phyloP scores from a whole-genome alignment of 2,888 invertebrate species.

The Idaea dimidiata region DNA sequence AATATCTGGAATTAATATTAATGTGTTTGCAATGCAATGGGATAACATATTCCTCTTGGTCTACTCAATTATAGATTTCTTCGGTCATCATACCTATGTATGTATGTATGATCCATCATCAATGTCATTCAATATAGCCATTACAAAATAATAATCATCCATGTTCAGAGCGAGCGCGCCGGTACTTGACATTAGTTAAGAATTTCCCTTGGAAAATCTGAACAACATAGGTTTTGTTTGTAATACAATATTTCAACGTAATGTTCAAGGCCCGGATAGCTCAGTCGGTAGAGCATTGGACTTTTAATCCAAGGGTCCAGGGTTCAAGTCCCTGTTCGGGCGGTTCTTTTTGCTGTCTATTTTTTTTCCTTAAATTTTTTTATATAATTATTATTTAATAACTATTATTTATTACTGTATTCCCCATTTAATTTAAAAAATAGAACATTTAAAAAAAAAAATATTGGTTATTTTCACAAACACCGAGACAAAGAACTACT shows the following conservation, averaged over 20 bases:
- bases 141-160: no score
- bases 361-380: background rate
- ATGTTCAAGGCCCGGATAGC: constrained; percentile 81
- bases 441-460: constrained; percentile 13
- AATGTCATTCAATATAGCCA: no score
- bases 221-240: background rate
- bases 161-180: no score
- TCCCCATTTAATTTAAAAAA: constrained; percentile 4
- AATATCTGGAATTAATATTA: no score
- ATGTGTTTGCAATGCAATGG: no score
- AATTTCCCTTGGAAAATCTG: no score
- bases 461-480: constrained; percentile 10
- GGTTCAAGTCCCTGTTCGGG: constrained; percentile 89
- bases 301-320: constrained; percentile 90
- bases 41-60: no score
- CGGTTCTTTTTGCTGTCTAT: constrained; percentile 44
- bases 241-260: constrained; percentile 10
- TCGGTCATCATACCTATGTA: no score
- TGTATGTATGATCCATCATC: no score
- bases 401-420: constrained; percentile 6
- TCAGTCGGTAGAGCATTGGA: constrained; percentile 89
- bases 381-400: constrained; percentile 2
- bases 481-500: no score
- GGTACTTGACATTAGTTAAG: no score
- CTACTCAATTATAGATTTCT: no score